A percentile compares a stretch with the other conserved stretches of the same genome.
Conservation (phyloP, 2,888 invertebrate genomes). For the Drosophila vallismaia region DNA sequence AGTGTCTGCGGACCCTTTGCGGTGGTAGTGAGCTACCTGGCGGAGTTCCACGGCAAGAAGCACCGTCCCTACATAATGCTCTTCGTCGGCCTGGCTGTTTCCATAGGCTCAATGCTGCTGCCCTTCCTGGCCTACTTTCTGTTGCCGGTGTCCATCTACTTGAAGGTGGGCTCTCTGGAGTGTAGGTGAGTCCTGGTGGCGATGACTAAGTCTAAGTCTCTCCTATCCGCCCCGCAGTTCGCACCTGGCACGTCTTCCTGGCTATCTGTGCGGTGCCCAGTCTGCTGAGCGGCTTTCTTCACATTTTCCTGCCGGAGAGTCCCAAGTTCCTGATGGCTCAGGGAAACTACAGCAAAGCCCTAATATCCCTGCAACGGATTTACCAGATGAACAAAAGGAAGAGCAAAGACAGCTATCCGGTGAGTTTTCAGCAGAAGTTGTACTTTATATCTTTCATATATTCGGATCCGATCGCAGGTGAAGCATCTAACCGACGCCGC, state of each 20-base stretch:
- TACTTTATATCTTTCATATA: neutral
- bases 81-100: conserved; percentile 87
- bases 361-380: conserved; percentile 84
- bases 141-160: conserved; percentile 85
- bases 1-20: conserved; percentile 90
- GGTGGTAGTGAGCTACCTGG: conserved; percentile 88
- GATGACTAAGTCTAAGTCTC: neutral
- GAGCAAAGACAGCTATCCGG: conserved; percentile 87
- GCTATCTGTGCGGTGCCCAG: conserved; percentile 62
- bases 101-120: conserved; percentile 87
- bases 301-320: conserved; percentile 78
- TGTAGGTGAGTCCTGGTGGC: conserved; percentile 41
- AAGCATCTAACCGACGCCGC: conserved; percentile 45
- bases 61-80: conserved; percentile 87
- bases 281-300: conserved; percentile 57
- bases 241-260: conserved; percentile 75
- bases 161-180: conserved; percentile 39
- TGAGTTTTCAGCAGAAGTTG: conserved; percentile 73
- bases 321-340: conserved; percentile 80
- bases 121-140: conserved; percentile 89
- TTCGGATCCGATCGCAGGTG: conserved; percentile 30
- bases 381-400: conserved; percentile 88
- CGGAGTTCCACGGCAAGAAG: conserved; percentile 89
- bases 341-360: conserved; percentile 73
- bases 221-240: conserved; percentile 47